Percentiles rank a stretch among this genome's conserved stretches.
Conservation (phyloP, 92 coral and sea anemone genomes). For the Plumapathes pennacea region DNA sequence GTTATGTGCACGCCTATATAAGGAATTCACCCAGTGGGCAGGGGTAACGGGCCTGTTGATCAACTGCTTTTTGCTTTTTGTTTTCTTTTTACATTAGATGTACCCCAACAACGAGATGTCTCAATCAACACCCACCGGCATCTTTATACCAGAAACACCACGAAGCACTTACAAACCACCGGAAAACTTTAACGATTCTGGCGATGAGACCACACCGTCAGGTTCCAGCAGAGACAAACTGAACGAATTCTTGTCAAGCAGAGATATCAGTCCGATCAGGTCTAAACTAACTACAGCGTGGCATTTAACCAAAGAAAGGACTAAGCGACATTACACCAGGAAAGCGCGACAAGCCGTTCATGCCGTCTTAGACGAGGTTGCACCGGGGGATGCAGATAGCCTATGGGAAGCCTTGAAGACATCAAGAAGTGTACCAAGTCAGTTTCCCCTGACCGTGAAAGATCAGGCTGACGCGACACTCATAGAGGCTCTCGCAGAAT, state of each 20-base stretch:
- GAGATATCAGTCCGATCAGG: slow-evolving; percentile 45
- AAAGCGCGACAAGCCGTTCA: slow-evolving; percentile 47
- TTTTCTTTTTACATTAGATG: slow-evolving; percentile 16
- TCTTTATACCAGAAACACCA: slow-evolving; percentile 24
- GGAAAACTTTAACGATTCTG: slow-evolving; percentile 34
- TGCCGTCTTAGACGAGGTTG: slow-evolving; percentile 39
- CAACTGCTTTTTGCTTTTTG: too few relatives aligned
- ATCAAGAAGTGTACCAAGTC: slow-evolving; percentile 14
- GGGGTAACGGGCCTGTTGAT: too few relatives aligned
- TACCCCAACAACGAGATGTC: slow-evolving; percentile 19
- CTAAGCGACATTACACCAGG: slow-evolving; percentile 26
- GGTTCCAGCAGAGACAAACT: slow-evolving; percentile 19
- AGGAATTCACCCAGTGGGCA: too few relatives aligned
- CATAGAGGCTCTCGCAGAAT: slow-evolving; percentile 40
- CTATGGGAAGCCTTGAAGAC: slow-evolving; percentile 36
- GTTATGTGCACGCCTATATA: too few relatives aligned
- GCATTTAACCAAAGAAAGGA: slow-evolving; percentile 29
- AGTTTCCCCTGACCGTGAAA: slow-evolving; percentile 16
- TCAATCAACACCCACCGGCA: slow-evolving; percentile 9
- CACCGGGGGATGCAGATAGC: slow-evolving; percentile 12
- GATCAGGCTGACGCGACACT: slow-evolving; percentile 24
- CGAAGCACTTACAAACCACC: slow-evolving; percentile 21
- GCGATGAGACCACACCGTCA: slow-evolving; percentile 10
- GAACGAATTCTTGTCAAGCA: slow-evolving; percentile 20
- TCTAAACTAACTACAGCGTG: slow-evolving; percentile 25